phyloP scores from a whole-genome alignment of 1,140 invertebrate genomes.

The Drosophila subobscura region DNA sequence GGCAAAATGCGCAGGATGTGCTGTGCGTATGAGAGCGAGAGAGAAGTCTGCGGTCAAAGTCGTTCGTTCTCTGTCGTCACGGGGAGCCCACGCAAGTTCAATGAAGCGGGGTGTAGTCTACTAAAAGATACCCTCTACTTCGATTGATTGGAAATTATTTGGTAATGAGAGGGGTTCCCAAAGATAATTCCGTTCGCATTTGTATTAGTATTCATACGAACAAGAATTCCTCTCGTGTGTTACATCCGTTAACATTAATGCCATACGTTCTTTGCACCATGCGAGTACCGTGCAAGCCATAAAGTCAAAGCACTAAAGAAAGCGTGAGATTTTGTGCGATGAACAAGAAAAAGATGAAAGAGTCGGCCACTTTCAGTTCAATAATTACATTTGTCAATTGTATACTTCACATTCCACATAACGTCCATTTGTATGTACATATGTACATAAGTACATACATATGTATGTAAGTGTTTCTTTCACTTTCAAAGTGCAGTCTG shows the following conservation, averaged over 20 bases:
- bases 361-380: not conserved
- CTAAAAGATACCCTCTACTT: too few relatives aligned
- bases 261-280: too few relatives aligned
- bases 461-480: conserved; percentile 28
- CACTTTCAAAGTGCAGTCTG: conserved; percentile 63
- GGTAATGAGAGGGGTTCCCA: too few relatives aligned
- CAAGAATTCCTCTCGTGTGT: too few relatives aligned
- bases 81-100: conserved; percentile 28
- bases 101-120: too few relatives aligned
- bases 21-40: conserved; percentile 9
- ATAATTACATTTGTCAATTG: conserved; percentile 30
- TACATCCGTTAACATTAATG: too few relatives aligned
- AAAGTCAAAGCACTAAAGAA: conserved; percentile 13
- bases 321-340: conserved; percentile 8
- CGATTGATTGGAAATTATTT: too few relatives aligned
- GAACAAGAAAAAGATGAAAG: conserved; percentile 31
- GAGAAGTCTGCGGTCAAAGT: conserved; percentile 5
- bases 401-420: conserved; percentile 27
- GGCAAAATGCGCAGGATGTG: conserved; percentile 44
- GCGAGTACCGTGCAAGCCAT: conserved; percentile 15
- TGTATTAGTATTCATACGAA: too few relatives aligned
- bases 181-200: too few relatives aligned
- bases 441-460: too few relatives aligned
- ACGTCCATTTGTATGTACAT: too few relatives aligned
- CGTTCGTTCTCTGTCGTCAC: too few relatives aligned